Percentiles rank a stretch among this genome's conserved stretches.
Conservation (phyloP, 2,888 invertebrate genomes). For the Brachypterus glaber region DNA sequence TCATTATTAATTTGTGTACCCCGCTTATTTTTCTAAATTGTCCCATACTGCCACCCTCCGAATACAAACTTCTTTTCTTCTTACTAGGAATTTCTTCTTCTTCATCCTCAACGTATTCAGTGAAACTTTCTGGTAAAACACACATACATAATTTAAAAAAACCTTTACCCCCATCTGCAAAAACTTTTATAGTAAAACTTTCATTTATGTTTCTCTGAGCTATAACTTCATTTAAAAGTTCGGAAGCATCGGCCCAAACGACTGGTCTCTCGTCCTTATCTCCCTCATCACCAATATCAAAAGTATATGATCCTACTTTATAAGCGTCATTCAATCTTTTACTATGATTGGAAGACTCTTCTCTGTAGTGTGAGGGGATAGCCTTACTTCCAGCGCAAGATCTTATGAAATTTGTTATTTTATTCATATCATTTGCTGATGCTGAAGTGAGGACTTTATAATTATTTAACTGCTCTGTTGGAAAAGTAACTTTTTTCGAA, state of each 20-base stretch:
- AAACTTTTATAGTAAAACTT: not conserved
- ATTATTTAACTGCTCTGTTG: too few relatives aligned
- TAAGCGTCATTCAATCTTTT: too few relatives aligned
- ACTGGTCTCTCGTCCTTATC: not conserved
- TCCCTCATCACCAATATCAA: too few relatives aligned
- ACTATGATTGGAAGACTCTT: too few relatives aligned
- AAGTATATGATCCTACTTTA: too few relatives aligned
- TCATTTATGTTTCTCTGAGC: not conserved
- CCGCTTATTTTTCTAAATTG: not conserved
- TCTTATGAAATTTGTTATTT: constrained; percentile 3
- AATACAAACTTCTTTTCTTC: not conserved
- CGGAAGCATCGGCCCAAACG: not conserved
- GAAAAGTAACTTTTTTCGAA: too few relatives aligned
- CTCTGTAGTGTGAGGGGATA: constrained; percentile 1
- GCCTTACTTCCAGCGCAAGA: not conserved
- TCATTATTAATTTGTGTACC: not conserved
- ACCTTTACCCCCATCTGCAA: not conserved
- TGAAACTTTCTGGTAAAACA: constrained; percentile 1
- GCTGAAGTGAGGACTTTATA: too few relatives aligned
- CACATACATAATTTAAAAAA: constrained; percentile 3
- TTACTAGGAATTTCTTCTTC: too few relatives aligned
- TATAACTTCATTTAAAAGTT: not conserved
- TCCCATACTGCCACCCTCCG: not conserved
- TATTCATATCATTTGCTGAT: too few relatives aligned
- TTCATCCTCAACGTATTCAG: too few relatives aligned